Evolutionary conservation across 2,797 vertebrate species (phyloP).

Genomic region (Sebastes jordani): DNA sequence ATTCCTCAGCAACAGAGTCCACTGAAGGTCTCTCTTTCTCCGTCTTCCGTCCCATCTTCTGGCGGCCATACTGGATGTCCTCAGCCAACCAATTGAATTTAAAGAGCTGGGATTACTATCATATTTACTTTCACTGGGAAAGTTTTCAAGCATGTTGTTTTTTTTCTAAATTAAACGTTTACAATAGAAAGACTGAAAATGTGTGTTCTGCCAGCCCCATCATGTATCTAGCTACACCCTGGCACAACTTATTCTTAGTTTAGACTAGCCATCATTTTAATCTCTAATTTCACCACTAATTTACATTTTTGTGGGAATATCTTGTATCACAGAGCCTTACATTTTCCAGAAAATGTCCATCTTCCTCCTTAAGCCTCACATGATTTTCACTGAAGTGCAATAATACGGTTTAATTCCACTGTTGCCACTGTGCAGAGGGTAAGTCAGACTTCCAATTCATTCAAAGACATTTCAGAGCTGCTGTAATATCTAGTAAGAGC

Average conservation of each 20-base stretch:
- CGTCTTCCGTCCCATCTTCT: background rate
- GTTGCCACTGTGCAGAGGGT: no score
- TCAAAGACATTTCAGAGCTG: no score
- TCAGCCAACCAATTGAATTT: background rate
- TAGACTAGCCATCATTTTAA: no score
- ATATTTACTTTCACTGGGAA: background rate
- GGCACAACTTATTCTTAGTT: no score
- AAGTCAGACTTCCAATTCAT: no score
- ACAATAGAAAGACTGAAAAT: no score
- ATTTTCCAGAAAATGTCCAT: background rate
- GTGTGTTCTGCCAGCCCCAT: no score
- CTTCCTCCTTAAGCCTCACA: background rate
- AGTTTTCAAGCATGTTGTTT: no score
- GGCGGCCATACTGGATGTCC: background rate
- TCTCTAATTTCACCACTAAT: background rate
- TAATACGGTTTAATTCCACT: background rate
- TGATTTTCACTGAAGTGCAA: background rate
- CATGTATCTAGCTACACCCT: no score
- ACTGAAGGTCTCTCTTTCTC: slow-evolving; percentile 85
- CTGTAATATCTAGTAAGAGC: no score
- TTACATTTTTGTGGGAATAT: no score
- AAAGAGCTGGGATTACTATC: background rate
- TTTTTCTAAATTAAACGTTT: no score
- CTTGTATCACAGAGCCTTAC: background rate
- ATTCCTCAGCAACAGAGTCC: slow-evolving; percentile 90